These are phyloP conservation scores for Lithophane semibrunnea DNA, from an alignment of 2,888 invertebrate genomes.

Conservation along the genomic window DNA sequence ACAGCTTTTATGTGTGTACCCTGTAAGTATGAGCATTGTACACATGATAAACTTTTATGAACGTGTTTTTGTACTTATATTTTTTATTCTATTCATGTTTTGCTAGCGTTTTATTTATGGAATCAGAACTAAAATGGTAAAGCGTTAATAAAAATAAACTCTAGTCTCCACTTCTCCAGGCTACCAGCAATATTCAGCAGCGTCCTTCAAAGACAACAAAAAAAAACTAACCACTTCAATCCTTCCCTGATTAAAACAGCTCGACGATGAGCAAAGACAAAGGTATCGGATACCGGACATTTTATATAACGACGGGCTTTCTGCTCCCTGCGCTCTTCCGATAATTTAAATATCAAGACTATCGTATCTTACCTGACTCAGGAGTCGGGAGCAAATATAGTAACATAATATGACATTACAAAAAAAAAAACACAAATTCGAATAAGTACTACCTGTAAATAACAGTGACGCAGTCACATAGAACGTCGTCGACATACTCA, in stretches of 20 bases:
- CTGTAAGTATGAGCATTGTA: slow-evolving; percentile 36
- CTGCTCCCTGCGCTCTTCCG: neutral
- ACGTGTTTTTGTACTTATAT: slow-evolving; percentile 21
- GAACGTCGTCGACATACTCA: too few relatives aligned
- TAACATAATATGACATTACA: neutral
- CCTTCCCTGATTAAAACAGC: slow-evolving; percentile 40
- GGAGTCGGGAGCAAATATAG: neutral
- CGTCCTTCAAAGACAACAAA: slow-evolving; percentile 37
- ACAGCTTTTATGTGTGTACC: slow-evolving; percentile 50
- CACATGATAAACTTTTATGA: slow-evolving; percentile 44
- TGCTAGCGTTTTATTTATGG: neutral
- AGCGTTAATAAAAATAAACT: slow-evolving; percentile 22
- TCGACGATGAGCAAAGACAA: slow-evolving; percentile 47
- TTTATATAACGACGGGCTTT: slow-evolving; percentile 29
- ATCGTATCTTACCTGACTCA: neutral
- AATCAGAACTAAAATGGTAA: neutral
- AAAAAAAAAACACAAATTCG: too few relatives aligned
- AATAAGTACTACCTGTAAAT: too few relatives aligned
- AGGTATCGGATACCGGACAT: slow-evolving; percentile 31
- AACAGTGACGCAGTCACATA: too few relatives aligned
- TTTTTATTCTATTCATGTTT: slow-evolving; percentile 30
- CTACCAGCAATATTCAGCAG: slow-evolving; percentile 29
- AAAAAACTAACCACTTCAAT: slow-evolving; percentile 45
- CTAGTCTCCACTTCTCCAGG: neutral
- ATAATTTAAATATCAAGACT: neutral